phyloP scores from a whole-genome alignment of 2,797 vertebrate species.

The Mormyrops boulengeri region DNA sequence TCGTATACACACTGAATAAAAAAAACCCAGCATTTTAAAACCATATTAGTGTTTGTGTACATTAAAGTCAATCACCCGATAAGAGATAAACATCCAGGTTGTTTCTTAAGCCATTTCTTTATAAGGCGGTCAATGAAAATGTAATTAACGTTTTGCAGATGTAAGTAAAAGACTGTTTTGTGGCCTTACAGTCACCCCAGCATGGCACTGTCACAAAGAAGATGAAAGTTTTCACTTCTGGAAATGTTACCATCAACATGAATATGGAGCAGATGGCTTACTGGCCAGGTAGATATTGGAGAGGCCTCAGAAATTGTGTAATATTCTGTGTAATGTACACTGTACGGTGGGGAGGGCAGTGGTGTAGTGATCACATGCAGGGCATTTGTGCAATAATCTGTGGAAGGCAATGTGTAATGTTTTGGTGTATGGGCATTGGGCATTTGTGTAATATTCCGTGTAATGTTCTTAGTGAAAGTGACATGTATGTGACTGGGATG shows the following conservation, averaged over 20 bases:
- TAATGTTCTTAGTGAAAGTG: background rate
- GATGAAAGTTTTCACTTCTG: conserved; percentile 18
- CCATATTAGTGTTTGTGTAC: background rate
- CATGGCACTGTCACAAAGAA: conserved; percentile 22
- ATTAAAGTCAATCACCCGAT: background rate
- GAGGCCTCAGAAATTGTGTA: background rate
- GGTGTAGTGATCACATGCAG: background rate
- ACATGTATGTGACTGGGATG: background rate
- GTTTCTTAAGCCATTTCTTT: background rate
- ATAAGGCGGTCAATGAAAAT: background rate
- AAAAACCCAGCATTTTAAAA: background rate
- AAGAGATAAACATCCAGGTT: background rate
- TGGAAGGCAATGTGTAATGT: background rate
- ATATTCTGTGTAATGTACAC: background rate
- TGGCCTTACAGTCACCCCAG: conserved; percentile 17
- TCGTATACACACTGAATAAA: background rate
- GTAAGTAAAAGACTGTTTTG: background rate
- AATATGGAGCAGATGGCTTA: conserved; percentile 16
- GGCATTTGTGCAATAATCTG: background rate
- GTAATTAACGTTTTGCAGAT: background rate
- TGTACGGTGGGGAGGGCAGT: background rate
- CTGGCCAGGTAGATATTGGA: conserved; percentile 9
- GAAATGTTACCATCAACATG: conserved; percentile 16
- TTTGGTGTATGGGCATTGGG: background rate
- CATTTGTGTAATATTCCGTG: background rate